Percentiles rank a stretch among this genome's conserved stretches.
These are phyloP conservation scores for Sinhomidia bicolor DNA, from an alignment of 2,888 invertebrate species.

Conservation along the genomic window DNA sequence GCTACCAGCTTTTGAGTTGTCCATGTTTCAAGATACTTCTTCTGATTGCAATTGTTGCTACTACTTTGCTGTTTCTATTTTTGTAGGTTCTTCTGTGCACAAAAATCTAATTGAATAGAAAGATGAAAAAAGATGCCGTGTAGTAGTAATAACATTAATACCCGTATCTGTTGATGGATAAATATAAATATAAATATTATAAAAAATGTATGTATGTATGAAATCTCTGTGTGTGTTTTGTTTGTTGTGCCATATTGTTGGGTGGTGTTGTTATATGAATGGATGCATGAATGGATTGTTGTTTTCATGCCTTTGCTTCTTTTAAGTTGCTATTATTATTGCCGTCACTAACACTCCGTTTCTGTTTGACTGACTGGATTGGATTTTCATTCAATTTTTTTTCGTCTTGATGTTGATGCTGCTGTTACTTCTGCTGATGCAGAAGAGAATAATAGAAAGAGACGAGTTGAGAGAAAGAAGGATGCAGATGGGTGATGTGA, in stretches of 20 bases:
- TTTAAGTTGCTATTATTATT: conserved; percentile 41
- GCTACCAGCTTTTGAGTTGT: too few species aligned
- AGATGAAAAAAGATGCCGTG: not conserved
- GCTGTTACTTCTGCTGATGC: not conserved
- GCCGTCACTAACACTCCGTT: conserved; percentile 51
- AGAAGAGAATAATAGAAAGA: conserved; percentile 1
- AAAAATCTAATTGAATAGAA: not conserved
- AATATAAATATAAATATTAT: too few species aligned
- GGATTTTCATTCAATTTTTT: conserved; percentile 31
- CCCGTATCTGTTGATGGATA: too few species aligned
- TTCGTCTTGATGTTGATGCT: not conserved
- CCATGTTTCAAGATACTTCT: too few species aligned
- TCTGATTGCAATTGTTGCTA: too few species aligned
- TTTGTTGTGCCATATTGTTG: conserved; percentile 20
- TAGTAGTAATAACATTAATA: too few species aligned
- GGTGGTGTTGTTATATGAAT: not conserved
- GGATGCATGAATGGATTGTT: conserved; percentile 45
- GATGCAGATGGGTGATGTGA: conserved; percentile 40
- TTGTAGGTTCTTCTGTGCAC: too few species aligned
- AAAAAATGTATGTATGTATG: too few species aligned
- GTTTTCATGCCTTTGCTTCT: conserved; percentile 45
- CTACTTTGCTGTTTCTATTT: too few species aligned
- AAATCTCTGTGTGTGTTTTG: conserved; percentile 10
- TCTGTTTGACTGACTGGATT: conserved; percentile 40
- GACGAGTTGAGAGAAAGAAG: not conserved